A percentile compares a stretch with the other conserved stretches of the same genome.
phyloP scores from a whole-genome alignment of 2,888 invertebrate species.

The Meloe dianella region DNA sequence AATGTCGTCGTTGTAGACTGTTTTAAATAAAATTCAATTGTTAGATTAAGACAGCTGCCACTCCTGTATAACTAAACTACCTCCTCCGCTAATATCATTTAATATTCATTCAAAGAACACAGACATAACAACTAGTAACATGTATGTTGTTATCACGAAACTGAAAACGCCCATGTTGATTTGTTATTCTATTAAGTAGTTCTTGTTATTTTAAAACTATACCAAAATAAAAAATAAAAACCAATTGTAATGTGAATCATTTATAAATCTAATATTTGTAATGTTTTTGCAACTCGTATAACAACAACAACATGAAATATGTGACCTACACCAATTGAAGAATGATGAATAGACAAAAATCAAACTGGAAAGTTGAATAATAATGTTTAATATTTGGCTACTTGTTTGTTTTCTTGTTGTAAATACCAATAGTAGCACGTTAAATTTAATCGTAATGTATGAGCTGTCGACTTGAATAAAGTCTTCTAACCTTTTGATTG shows the following conservation, averaged over 20 bases:
- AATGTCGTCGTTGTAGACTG: neutral
- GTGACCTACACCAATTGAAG: neutral
- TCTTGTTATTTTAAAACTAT: neutral
- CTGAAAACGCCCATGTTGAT: neutral
- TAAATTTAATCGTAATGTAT: neutral
- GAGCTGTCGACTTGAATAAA: neutral
- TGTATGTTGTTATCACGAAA: neutral
- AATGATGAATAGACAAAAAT: slow-evolving; percentile 5
- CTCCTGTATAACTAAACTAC: slow-evolving; percentile 21
- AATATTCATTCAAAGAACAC: slow-evolving; percentile 24
- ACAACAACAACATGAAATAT: neutral
- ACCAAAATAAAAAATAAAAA: neutral
- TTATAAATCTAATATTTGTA: neutral
- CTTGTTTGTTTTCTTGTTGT: neutral
- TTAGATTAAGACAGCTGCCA: slow-evolving; percentile 28
- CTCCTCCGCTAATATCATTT: slow-evolving; percentile 29
- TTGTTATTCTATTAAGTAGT: neutral
- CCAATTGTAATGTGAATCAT: neutral
- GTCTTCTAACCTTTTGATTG: neutral
- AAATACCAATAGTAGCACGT: neutral
- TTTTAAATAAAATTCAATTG: slow-evolving; percentile 15
- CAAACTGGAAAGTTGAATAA: neutral
- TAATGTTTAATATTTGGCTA: neutral
- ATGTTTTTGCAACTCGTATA: neutral
- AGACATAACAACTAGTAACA: slow-evolving; percentile 22